Conservation (phyloP, 2,113 vertebrate species). For the Sprattus sprattus region DNA sequence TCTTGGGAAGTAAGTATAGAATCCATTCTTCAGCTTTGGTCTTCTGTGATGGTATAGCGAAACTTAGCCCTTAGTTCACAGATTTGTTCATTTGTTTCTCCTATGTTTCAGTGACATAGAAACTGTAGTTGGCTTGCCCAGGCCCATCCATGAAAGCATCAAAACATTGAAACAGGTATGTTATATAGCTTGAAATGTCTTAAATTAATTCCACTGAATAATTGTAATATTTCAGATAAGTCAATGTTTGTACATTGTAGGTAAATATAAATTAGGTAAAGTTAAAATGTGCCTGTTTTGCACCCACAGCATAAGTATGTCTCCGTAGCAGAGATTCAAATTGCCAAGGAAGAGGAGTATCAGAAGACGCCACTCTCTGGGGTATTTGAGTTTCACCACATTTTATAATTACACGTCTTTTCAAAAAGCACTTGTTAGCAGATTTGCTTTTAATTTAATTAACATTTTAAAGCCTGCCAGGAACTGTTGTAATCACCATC, state of each 20-base stretch:
- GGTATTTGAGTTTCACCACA: slow-evolving; percentile 56
- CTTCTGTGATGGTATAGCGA: neutral
- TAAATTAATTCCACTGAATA: too few species aligned
- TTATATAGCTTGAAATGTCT: too few species aligned
- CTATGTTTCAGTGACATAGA: slow-evolving; percentile 83
- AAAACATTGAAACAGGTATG: slow-evolving; percentile 91
- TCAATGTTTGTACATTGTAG: neutral
- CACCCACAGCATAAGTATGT: slow-evolving; percentile 90
- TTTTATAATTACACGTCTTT: too few species aligned
- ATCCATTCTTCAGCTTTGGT: neutral
- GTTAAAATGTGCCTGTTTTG: slow-evolving; percentile 7
- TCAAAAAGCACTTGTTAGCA: too few species aligned
- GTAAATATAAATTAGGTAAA: neutral
- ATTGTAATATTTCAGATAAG: too few species aligned
- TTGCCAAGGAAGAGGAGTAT: slow-evolving; percentile 89
- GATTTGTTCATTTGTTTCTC: neutral
- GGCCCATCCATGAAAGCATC: slow-evolving; percentile 97
- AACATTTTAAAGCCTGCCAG: too few species aligned
- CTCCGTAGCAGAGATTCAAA: slow-evolving; percentile 91
- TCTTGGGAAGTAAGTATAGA: slow-evolving; percentile 81
- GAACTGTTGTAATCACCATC: too few species aligned
- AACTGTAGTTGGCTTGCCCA: slow-evolving; percentile 91
- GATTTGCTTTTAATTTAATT: too few species aligned
- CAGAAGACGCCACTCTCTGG: slow-evolving; percentile 92
- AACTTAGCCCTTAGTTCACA: neutral